Conservation (phyloP, 2,888 invertebrate genomes). For the Limnephilus lunatus region DNA sequence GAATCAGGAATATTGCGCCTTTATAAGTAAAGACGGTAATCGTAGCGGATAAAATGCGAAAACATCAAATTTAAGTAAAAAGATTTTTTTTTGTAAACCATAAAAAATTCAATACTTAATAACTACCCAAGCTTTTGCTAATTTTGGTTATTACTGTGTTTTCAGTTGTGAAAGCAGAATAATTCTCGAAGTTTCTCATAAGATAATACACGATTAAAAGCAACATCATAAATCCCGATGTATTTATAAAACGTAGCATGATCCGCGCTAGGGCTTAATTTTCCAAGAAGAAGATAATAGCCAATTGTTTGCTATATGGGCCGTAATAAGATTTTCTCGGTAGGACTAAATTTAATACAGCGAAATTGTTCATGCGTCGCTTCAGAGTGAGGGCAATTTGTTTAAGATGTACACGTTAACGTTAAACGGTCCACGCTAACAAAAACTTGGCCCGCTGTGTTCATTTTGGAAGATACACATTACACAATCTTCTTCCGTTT, state of each 20-base stretch:
- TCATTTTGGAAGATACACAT: conserved; percentile 13
- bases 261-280: not conserved
- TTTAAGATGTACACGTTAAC: conserved; percentile 41
- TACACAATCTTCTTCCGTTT: conserved; percentile 8
- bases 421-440: conserved; percentile 39
- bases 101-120: no score
- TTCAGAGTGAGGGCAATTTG: conserved; percentile 29
- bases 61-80: no score
- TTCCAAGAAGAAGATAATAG: conserved; percentile 19
- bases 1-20: no score
- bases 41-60: no score
- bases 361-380: conserved; percentile 13
- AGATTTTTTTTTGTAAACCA: no score
- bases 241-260: not conserved
- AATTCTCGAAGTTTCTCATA: not conserved
- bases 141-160: no score
- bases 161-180: no score
- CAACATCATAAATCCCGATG: not conserved
- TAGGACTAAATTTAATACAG: conserved; percentile 42
- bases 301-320: conserved; percentile 45
- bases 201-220: not conserved
- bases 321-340: conserved; percentile 32
- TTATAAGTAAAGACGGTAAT: no score
- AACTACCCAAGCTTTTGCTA: no score
- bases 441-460: conserved; percentile 22